phyloP scores from a whole-genome alignment of 2,797 vertebrate species.

The Rhynchonycteris naso region DNA sequence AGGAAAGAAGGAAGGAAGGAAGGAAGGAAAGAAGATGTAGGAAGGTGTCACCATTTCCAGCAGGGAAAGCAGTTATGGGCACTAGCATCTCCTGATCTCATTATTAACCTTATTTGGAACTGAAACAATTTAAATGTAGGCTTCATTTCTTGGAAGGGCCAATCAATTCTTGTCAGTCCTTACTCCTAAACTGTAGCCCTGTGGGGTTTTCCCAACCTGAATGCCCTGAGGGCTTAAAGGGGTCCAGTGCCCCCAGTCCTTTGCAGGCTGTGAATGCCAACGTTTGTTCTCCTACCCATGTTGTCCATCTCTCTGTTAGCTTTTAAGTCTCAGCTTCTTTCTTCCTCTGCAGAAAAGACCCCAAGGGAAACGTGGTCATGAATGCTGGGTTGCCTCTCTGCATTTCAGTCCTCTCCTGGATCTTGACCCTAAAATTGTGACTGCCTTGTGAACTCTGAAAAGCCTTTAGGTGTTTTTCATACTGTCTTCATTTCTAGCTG shows the following conservation, averaged over 20 bases:
- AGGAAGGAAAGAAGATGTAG: not conserved
- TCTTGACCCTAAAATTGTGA: not conserved
- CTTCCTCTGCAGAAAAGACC: not conserved
- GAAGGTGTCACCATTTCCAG: not conserved
- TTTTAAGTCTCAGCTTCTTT: not conserved
- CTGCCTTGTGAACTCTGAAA: not conserved
- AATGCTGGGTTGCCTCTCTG: not conserved
- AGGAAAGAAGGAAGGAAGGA: too few relatives aligned
- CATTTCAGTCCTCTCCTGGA: not conserved
- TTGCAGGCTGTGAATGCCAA: not conserved
- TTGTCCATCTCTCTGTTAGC: not conserved
- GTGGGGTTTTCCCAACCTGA: too few relatives aligned
- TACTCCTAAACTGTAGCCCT: not conserved
- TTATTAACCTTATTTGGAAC: not conserved
- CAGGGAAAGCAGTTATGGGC: not conserved
- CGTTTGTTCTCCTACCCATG: rapidly evolving
- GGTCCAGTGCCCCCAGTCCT: not conserved
- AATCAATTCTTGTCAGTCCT: not conserved
- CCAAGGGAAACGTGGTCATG: not conserved
- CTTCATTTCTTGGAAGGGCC: not conserved
- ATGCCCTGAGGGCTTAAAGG: rapidly evolving
- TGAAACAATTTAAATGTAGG: not conserved
- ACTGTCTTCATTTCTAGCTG: not conserved
- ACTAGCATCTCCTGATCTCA: not conserved
- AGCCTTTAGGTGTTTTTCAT: not conserved